phyloP scores from a whole-genome alignment of 2,113 vertebrate species.

The Salvelinus fontinalis region DNA sequence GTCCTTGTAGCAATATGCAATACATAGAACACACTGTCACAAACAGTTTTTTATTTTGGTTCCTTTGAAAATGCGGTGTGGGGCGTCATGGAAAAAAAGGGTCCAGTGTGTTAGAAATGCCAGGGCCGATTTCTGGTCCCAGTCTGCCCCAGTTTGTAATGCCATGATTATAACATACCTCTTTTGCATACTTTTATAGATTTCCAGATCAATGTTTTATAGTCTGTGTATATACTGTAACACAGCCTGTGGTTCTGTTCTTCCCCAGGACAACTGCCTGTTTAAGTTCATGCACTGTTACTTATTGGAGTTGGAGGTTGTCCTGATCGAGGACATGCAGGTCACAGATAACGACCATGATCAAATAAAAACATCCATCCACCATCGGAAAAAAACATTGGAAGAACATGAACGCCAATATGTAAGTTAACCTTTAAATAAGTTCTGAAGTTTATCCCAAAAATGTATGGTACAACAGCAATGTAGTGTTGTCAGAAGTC shows the following conservation, averaged over 20 bases:
- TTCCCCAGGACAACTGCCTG: constrained; percentile 48
- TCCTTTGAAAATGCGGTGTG: background rate
- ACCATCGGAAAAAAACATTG: accelerated
- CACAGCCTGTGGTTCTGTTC: constrained; percentile 12
- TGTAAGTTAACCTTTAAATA: constrained; percentile 30
- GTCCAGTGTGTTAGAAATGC: no score
- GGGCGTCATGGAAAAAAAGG: background rate
- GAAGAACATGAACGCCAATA: background rate
- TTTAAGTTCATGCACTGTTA: constrained; percentile 57
- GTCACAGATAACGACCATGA: constrained; percentile 11
- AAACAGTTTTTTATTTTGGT: background rate
- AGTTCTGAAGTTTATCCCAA: background rate
- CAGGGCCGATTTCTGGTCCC: no score
- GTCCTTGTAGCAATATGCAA: constrained; percentile 16
- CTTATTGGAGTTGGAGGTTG: constrained; percentile 64
- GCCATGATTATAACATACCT: no score
- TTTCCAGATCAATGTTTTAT: background rate
- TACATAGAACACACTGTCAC: background rate
- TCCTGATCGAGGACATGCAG: constrained; percentile 23
- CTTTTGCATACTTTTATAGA: background rate
- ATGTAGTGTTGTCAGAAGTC: background rate
- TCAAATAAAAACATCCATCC: accelerated
- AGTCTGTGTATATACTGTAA: constrained; percentile 1
- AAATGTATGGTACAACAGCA: background rate
- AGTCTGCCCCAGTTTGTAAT: no score